Conservation (phyloP, 1,140 invertebrate species). For the Macrobrachium nipponense region DNA sequence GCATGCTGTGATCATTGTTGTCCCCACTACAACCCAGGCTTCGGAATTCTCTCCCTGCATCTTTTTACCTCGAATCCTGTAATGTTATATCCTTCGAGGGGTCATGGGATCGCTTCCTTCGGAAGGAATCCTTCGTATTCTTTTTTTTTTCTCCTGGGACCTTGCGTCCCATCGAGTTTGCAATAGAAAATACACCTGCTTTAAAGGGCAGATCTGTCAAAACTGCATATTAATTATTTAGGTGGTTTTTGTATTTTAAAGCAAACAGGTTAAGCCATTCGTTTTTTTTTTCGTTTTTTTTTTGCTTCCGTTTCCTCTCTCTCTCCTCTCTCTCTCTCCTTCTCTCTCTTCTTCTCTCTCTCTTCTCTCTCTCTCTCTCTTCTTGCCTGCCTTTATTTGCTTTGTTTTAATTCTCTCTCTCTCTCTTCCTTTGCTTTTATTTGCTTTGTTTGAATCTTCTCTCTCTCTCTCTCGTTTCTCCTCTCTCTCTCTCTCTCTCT, state of each 20-base stretch:
- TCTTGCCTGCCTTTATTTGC: no score
- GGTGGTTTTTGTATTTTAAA: no score
- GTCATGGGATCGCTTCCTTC: no score
- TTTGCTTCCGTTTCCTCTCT: not conserved
- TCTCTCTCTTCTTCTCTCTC: no score
- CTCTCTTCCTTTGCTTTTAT: not conserved
- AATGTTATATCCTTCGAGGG: no score
- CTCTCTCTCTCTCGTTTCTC: not conserved
- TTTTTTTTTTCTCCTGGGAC: not conserved
- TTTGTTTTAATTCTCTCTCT: not conserved
- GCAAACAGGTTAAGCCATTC: no score
- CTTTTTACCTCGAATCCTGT: no score
- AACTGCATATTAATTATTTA: slow-evolving; percentile 16
- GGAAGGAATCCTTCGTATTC: not conserved
- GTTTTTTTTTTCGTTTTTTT: not conserved
- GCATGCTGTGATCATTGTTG: no score
- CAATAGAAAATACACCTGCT: slow-evolving; percentile 8
- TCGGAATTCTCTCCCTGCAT: no score
- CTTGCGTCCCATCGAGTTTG: not conserved
- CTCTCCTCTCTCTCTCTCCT: not conserved
- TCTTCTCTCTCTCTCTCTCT: not conserved
- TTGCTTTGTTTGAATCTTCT: no score
- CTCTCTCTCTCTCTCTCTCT: not conserved
- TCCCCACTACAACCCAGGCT: no score
- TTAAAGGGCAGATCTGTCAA: not conserved